Evolutionary conservation across 2,888 invertebrate species (phyloP).

Genomic region (Micoletzkya japonica): DNA sequence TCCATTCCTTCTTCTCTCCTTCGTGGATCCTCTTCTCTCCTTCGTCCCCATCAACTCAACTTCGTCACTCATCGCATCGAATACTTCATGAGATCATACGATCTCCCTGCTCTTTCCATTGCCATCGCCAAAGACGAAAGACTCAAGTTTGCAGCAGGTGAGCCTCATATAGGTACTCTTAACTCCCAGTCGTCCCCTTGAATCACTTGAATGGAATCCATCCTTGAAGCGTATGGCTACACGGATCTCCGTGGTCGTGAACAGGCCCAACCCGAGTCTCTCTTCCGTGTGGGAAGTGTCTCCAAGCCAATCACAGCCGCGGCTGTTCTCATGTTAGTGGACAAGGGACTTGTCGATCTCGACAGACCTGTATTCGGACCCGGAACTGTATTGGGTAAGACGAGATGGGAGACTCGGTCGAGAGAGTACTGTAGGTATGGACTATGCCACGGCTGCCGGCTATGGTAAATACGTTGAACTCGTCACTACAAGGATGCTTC

Average conservation of each 20-base stretch:
- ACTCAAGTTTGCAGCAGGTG: conserved; percentile 62
- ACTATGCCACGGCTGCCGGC: conserved; percentile 48
- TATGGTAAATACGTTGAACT: conserved; percentile 57
- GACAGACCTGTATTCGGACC: conserved; percentile 19
- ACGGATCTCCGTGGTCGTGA: conserved; percentile 54
- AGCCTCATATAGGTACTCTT: background rate
- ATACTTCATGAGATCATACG: conserved; percentile 25
- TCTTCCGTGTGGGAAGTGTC: conserved; percentile 56
- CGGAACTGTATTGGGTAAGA: conserved; percentile 5
- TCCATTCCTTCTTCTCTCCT: conserved; percentile 15
- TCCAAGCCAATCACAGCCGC: conserved; percentile 63
- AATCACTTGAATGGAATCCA: too few relatives aligned
- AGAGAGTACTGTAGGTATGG: conserved; percentile 35
- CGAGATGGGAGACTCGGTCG: too few relatives aligned
- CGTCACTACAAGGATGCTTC: conserved; percentile 56
- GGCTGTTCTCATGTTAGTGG: conserved; percentile 53
- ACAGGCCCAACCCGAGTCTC: background rate
- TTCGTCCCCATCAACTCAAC: conserved; percentile 16
- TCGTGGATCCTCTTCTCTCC: conserved; percentile 17
- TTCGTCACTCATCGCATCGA: conserved; percentile 25
- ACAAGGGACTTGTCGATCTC: conserved; percentile 18
- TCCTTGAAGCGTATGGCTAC: conserved; percentile 55
- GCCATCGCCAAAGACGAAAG: conserved; percentile 60
- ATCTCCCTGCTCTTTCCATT: conserved; percentile 60
- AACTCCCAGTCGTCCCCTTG: too few relatives aligned